Conservation (phyloP, 2,797 vertebrate genomes). For the Varecia variegata region DNA sequence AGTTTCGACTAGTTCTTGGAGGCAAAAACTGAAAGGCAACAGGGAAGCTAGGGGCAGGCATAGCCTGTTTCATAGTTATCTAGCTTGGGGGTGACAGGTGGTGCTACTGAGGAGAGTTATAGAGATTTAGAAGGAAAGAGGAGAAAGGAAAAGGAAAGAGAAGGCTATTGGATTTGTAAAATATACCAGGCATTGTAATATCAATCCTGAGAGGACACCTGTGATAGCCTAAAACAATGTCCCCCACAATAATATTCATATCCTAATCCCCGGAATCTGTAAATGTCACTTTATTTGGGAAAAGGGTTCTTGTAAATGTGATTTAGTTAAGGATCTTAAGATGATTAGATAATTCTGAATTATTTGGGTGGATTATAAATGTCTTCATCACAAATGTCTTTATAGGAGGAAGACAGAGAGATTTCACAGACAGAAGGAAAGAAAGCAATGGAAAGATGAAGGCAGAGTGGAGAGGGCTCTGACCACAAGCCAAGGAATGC, state of each 20-base stretch:
- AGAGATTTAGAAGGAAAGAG: neutral
- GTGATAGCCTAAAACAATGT: neutral
- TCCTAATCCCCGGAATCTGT: neutral
- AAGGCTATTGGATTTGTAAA: neutral
- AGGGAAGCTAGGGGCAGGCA: neutral
- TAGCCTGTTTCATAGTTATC: neutral
- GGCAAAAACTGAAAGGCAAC: neutral
- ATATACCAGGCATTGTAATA: neutral
- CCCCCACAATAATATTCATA: neutral
- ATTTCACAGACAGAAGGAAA: neutral
- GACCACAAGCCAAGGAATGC: neutral
- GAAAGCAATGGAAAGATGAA: neutral
- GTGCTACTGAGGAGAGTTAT: neutral
- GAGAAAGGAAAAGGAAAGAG: neutral
- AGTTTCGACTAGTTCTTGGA: neutral
- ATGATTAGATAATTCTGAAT: neutral
- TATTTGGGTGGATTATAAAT: neutral
- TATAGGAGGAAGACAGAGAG: neutral
- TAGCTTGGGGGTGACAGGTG: neutral
- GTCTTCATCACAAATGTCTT: neutral
- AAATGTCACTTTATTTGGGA: neutral
- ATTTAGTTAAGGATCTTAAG: neutral
- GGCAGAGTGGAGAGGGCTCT: neutral
- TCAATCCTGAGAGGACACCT: neutral
- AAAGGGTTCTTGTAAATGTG: neutral